Evolutionary conservation across 2,113 vertebrate species (phyloP), one percentile per base, ranked within the genome.

Genomic region (Sula dactylatra): DNA sequence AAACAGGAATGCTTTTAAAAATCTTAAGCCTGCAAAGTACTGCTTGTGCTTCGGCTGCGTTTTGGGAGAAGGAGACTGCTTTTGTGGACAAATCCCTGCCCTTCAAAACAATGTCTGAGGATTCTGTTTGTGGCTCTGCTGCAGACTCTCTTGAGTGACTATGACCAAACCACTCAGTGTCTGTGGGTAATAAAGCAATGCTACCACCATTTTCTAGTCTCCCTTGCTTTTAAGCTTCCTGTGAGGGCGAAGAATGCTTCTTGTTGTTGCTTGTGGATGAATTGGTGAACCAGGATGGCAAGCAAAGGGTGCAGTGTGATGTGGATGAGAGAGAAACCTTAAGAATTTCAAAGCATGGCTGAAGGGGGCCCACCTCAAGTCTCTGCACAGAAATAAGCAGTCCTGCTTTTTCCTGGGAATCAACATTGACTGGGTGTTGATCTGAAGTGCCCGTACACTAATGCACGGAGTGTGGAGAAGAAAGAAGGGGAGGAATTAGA

Each of bases 341-440:
- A 19, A 6, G 25, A 49, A 3, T 3, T 20, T 40, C 11, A 31
- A 22, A 20, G 8, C 10, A 0, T 5, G 26, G 50, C 76, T 40
- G 45, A 17, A 32, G 45, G 54, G 21, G 29, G 11, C 31, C 32
- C 16, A 4, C 2, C 32, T 40, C 13, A 9, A 4, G 5, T 10
- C 19, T 16, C 10, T 49, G 56, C 52, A 7, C 29, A 5, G 42
- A 10, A 61, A 13, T 45, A 36, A 50, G 58, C 38, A 55, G 22
- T 78, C 21, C n/a, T 72, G 52, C 32, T 44, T 73, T 21, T 55
- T 42, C 21, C 52, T 8, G 12, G 72, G n/a, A 82, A 31, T 9
- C 29, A 24, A 1, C 3, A 8, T 8, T 8, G 49, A n/a, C 44
- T 3, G 19, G 25, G 2, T n/a, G 64, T 12, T 3, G 3, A 2